Evolutionary conservation across 2,888 invertebrate species (phyloP), one percentile per base, ranked within the genome.

Genomic region (Actias luna): DNA sequence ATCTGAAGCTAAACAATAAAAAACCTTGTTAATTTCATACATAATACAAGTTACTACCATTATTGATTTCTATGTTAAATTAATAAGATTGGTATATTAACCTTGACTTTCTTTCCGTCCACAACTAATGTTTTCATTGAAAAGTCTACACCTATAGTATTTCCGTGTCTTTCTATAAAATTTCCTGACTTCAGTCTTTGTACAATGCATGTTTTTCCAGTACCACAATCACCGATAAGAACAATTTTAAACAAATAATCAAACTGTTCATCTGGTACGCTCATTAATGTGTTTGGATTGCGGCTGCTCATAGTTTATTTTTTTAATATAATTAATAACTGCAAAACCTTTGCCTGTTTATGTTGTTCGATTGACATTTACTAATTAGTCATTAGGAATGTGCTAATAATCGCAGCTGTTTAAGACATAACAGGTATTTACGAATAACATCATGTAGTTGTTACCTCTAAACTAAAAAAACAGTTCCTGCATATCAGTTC

Each of bases 141-240:
- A 93, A 99, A 99, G 91, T 99, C 99, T 63, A 99, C 99, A 69
- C 99, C 99, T 82, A 99, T 99, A 59, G 99, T 99, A 84, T 97
- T 98, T 65, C 98, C 98, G 91, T 99, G 98, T 72, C 97, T 94
- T 92, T 99, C 99, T 71, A 98, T 96, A 83, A 98, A 99, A 75
- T 97, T 98, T 65, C 99, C 99, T 67, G 98, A 98, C 87, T 98
- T 98, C 88, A 99, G 97, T 74, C 99, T 95, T 89, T 99, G 98
- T 65, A 99, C 98, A 72, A 99, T 97, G 80, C 96, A 98, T 67
- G 98, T 98, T 93, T 98, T 98, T 33, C 98, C 97, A 36, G 97
- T 96, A 31, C 97, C 97, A 88, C 97, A 97, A 78, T 97, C 97
- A 61, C 98, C 98, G 77, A 98, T 98, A 65, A 98, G 93, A 59